A percentile compares a stretch with the other conserved stretches of the same genome.
These are phyloP conservation scores for Numenius arquata DNA, from an alignment of 2,113 vertebrate species.

Conservation along the genomic window DNA sequence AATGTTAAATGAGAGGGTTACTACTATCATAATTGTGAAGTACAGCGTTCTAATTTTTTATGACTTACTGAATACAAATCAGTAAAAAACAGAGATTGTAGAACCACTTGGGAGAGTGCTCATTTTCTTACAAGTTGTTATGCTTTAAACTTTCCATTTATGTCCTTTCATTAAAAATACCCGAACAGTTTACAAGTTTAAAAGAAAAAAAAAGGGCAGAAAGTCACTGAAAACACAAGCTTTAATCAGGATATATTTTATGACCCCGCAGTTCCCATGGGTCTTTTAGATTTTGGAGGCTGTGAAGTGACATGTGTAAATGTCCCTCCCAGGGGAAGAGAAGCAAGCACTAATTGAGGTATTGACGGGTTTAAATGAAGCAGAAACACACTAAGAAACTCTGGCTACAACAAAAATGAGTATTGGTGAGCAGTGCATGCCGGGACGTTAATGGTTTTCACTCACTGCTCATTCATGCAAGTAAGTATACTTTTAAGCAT, in stretches of 20 bases:
- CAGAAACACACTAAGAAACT: slow-evolving; percentile 71
- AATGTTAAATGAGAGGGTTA: slow-evolving; percentile 10
- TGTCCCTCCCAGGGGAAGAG: slow-evolving; percentile 63
- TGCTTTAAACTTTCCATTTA: not conserved
- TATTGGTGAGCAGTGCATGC: slow-evolving; percentile 7
- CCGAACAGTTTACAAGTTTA: not conserved
- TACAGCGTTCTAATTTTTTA: not conserved
- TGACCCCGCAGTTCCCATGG: not conserved
- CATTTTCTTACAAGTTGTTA: not conserved
- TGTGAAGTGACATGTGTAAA: slow-evolving; percentile 62
- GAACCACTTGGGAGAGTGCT: not conserved
- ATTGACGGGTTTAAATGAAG: slow-evolving; percentile 81
- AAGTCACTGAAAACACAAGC: not conserved
- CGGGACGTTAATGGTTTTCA: slow-evolving; percentile 62
- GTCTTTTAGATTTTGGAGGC: slow-evolving; percentile 37
- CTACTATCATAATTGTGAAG: not conserved
- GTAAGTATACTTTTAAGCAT: slow-evolving; percentile 61
- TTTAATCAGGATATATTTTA: slow-evolving; percentile 43
- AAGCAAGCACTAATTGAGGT: slow-evolving; percentile 76
- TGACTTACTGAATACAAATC: not conserved
- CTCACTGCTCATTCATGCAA: slow-evolving; percentile 67
- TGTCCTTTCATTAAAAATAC: not conserved
- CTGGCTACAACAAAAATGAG: slow-evolving; percentile 1
- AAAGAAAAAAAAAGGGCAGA: not conserved
- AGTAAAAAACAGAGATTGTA: not conserved